Evolutionary conservation across 2,797 vertebrate genomes (phyloP), one percentile per base, ranked within the genome.

Genomic region (Mareca penelope): DNA sequence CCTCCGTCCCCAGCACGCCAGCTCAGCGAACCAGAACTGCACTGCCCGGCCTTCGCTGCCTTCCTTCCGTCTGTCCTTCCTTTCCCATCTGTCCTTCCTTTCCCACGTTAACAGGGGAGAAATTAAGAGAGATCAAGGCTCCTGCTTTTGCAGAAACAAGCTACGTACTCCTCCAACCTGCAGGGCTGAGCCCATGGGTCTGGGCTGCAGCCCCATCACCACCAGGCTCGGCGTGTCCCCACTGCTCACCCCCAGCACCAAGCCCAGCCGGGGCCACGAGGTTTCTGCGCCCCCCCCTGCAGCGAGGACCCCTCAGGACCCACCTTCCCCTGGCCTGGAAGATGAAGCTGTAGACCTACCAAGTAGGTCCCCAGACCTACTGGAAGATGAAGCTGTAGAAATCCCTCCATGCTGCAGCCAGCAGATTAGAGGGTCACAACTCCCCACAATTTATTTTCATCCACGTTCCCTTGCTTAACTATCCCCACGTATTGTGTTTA

Each of bases 181-280:
- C 73, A 55, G 37, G 57, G 44, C 48, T 4, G 29, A 57, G 76
- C 52, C 31, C 2, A 3, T 22, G 44, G 23, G 24, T 12, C 7
- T 12, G 12, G 28, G 60, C 44, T 53, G 61, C 60, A 40, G 60
- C 39, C 3, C n/a, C 6, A 16, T 26, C 23, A 3, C 35, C 42
- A 10, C 6, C 29, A 35, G 10, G 35, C 8, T 23, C 31, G 31
- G 29, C 2, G 0, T 5, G 18, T 1, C 37, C 37, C 72, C 3
- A 7, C 17, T 15, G 23, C 26, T 31, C 78, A 6, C 37, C 17
- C 37, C 65, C 29, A 26, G 11, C 37, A 12, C 35, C 6, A 1
- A 26, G 11, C 26, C 46, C 46, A 48, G 46, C 46, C 21, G 11
- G 11, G 46, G 46, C 22, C 46, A 22, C 12, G 12, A 48, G 22